phyloP scores from a whole-genome alignment of 1,140 invertebrate genomes.

The silkworm (Bombyx mori) region DNA sequence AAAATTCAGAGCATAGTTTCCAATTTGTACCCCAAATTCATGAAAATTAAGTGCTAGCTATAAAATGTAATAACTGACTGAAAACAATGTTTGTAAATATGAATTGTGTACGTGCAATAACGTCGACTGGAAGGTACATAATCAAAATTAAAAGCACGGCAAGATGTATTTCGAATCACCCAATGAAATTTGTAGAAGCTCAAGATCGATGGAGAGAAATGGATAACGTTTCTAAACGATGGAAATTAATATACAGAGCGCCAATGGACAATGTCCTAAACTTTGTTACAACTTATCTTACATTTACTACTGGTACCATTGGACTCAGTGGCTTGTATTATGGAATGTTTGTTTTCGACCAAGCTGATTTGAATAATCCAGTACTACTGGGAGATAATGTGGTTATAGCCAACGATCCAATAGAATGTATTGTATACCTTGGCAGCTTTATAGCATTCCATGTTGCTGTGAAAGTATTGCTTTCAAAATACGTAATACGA shows the following conservation, averaged over 20 bases:
- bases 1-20: too few relatives aligned
- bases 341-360: slow-evolving; percentile 36
- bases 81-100: slow-evolving; percentile 15
- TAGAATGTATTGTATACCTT: slow-evolving; percentile 47
- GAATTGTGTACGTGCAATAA: slow-evolving; percentile 35
- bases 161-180: slow-evolving; percentile 38
- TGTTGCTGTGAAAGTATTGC: slow-evolving; percentile 39
- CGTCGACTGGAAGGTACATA: slow-evolving; percentile 13
- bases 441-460: slow-evolving; percentile 46
- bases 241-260: slow-evolving; percentile 59
- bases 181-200: slow-evolving; percentile 43
- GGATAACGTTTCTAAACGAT: slow-evolving; percentile 40
- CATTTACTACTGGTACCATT: slow-evolving; percentile 36
- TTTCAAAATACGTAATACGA: slow-evolving; percentile 54
- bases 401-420: slow-evolving; percentile 45
- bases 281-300: slow-evolving; percentile 39
- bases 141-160: slow-evolving; percentile 12
- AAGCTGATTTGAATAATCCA: slow-evolving; percentile 33
- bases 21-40: too few relatives aligned
- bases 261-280: slow-evolving; percentile 49
- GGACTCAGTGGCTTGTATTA: slow-evolving; percentile 35
- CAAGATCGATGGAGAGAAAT: slow-evolving; percentile 42
- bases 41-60: too few relatives aligned
- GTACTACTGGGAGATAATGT: slow-evolving; percentile 44
- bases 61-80: too few relatives aligned